Percentiles rank a stretch among this genome's conserved stretches.
Conservation (phyloP, 2,888 invertebrate genomes). For the Drosophila colorata region DNA sequence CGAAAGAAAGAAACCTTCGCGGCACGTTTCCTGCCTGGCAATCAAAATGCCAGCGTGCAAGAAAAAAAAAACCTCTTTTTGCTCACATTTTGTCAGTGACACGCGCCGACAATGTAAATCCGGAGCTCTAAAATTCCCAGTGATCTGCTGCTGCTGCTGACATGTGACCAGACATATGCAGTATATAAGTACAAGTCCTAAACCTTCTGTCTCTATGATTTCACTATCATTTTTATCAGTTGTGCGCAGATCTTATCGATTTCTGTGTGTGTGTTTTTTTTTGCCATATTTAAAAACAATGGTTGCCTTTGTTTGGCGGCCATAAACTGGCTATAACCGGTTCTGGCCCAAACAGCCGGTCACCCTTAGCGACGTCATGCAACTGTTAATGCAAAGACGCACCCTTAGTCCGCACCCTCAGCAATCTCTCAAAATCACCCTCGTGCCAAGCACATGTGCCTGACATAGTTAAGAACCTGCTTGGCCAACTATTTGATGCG, state of each 20-base stretch:
- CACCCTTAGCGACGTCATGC: conserved; percentile 37
- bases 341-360: conserved; percentile 35
- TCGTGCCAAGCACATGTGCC: conserved; percentile 27
- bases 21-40: conserved; percentile 72
- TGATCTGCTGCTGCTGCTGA: conserved; percentile 37
- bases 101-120: conserved; percentile 57
- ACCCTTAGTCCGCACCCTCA: conserved; percentile 40
- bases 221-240: conserved; percentile 30
- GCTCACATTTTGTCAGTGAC: conserved; percentile 46
- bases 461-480: conserved; percentile 10
- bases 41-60: conserved; percentile 59
- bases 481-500: not conserved
- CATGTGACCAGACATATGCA: conserved; percentile 9
- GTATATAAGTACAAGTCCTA: not conserved
- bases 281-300: conserved; percentile 44
- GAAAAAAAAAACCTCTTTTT: conserved; percentile 7
- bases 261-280: conserved; percentile 18
- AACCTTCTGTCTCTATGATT: conserved; percentile 21
- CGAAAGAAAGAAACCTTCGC: conserved; percentile 28
- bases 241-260: conserved; percentile 67
- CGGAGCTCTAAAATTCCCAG: conserved; percentile 35
- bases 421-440: conserved; percentile 25
- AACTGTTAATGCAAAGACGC: not conserved
- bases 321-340: conserved; percentile 62
- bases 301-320: conserved; percentile 54